Evolutionary conservation across 2,113 vertebrate genomes (phyloP), one percentile per base, ranked within the genome.

Genomic region (Struthidea cinerea): DNA sequence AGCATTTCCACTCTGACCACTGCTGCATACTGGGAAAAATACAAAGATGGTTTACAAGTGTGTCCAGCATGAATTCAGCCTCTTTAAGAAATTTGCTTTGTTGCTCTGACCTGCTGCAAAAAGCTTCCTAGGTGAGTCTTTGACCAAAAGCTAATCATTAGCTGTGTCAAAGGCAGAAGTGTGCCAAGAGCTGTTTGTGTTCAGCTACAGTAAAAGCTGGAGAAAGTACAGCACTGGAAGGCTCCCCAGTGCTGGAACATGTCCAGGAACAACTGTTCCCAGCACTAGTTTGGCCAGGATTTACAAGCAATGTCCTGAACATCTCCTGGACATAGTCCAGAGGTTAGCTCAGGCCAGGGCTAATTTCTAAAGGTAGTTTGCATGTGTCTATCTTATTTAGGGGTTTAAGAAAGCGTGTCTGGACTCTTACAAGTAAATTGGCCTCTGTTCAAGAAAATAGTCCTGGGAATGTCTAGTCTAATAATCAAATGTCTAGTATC

Each of bases 61-160:
- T 67, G 44, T 53, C 37, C 44, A 61, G 18, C 23, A 47, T 44
- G 44, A 96, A 56, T 47, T 76, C 33, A 57, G 7, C 18, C 50
- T 47, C 16, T 17, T 76, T 46, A 49, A 73, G 64, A 88, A 80
- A 74, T 69, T 69, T 67, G 9, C 23, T 70, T 52, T 83, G 33
- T 50, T 69, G 35, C 39, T 80, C 67, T 77, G 69, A 49, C 42
- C 50, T 46, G 49, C 78, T 68, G 32, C 23, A 76, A 39, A 89
- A 79, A 69, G 0, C 39, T 92, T 86, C 39, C 42, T 55, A 70
- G 50, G n/a, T 3, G 2, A 86, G 59, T 74, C 71, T 80, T 83
- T 84, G 63, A 74, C 68, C 16, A 55, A 86, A 80, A 90, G 56
- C 15, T 82, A 95, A 92, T 88, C 8, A 94, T 95, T 95, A 95